Evolutionary conservation across 2,113 vertebrate genomes (phyloP).

Genomic region (Zapornia atra): DNA sequence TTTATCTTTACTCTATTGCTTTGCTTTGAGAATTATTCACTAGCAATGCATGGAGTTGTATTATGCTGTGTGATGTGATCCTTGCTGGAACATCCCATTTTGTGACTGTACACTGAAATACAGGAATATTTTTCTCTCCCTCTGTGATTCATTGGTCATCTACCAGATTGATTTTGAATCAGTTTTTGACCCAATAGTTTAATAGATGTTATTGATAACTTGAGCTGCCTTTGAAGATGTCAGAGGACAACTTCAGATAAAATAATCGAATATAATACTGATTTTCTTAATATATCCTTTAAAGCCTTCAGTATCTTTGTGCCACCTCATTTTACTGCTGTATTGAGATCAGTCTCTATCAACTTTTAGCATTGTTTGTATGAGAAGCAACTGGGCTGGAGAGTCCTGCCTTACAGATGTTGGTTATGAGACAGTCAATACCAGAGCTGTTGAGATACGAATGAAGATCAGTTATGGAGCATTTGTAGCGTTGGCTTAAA

Average conservation of each 20-base stretch:
- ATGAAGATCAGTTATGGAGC: background rate
- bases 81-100: background rate
- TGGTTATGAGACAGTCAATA: background rate
- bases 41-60: background rate
- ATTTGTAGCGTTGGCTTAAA: background rate
- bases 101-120: background rate
- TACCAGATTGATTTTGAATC: background rate
- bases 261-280: background rate
- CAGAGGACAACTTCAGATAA: background rate
- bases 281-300: background rate
- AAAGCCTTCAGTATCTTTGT: background rate
- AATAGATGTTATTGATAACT: background rate
- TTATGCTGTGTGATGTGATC: background rate
- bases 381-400: background rate
- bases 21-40: background rate
- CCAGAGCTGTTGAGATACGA: background rate
- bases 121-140: background rate
- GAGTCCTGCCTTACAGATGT: background rate
- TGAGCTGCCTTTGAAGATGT: background rate
- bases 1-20: background rate
- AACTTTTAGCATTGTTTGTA: background rate
- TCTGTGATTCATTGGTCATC: background rate
- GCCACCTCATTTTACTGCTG: background rate
- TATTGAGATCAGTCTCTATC: background rate
- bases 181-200: background rate